These are phyloP conservation scores for Lepas anatifera DNA, from an alignment of 2,888 invertebrate genomes.

Conservation along the genomic window DNA sequence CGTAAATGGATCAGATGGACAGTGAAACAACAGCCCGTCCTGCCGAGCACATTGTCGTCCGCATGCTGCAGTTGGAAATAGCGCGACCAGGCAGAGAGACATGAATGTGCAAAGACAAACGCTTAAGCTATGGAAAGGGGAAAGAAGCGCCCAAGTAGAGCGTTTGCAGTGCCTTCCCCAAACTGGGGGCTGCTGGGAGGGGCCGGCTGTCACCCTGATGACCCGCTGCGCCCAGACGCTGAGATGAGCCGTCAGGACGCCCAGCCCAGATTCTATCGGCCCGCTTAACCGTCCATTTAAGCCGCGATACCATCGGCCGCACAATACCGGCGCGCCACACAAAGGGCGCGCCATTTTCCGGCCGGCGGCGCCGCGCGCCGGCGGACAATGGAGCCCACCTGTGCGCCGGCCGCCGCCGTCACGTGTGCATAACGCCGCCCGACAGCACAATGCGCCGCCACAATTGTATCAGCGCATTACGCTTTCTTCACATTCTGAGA, in stretches of 20 bases:
- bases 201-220: background rate
- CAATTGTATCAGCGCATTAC: background rate
- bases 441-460: background rate
- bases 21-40: no score
- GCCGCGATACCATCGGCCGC: background rate
- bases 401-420: constrained; percentile 12
- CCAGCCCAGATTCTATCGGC: background rate
- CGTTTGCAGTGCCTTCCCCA: no score
- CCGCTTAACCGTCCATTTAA: constrained; percentile 8
- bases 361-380: background rate
- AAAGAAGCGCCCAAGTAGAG: no score
- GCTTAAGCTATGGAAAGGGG: no score
- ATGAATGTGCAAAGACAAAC: no score
- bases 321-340: background rate
- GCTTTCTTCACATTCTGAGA: constrained; percentile 7
- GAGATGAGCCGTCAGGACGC: no score
- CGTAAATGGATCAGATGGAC: no score
- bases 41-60: no score
- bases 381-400: background rate
- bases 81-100: no score
- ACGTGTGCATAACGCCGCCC: constrained; percentile 2
- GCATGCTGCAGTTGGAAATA: no score
- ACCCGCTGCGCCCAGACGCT: background rate
- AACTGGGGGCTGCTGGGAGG: no score
- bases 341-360: constrained; percentile 9